Evolutionary conservation across 1,140 invertebrate genomes (phyloP).

Genomic region (Akabosia matsudoensis): DNA sequence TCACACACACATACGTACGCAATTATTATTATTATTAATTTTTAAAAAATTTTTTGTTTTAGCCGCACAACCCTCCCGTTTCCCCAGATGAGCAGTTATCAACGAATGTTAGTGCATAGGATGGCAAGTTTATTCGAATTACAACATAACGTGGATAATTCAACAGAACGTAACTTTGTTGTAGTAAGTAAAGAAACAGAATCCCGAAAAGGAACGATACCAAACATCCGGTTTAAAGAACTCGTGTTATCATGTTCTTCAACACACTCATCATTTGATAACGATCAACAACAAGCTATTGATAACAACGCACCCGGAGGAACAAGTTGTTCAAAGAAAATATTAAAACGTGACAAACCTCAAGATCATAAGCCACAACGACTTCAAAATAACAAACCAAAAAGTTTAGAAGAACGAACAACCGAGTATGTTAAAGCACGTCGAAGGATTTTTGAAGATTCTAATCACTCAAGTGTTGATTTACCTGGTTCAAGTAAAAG

Average conservation of each 20-base stretch:
- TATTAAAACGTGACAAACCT: constrained; percentile 5
- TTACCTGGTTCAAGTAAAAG: neutral
- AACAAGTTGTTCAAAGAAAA: constrained; percentile 31
- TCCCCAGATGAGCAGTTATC: constrained; percentile 87
- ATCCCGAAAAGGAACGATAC: constrained; percentile 55
- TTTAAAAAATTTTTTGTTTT: neutral
- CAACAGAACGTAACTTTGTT: constrained; percentile 69
- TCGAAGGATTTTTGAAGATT: constrained; percentile 70
- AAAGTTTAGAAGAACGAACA: constrained; percentile 86
- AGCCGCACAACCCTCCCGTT: constrained; percentile 60
- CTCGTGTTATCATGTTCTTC: too few relatives aligned
- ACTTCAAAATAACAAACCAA: constrained; percentile 55
- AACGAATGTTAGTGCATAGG: constrained; percentile 90
- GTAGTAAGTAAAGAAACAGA: constrained; percentile 63
- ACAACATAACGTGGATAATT: constrained; percentile 85
- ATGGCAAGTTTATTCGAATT: constrained; percentile 89
- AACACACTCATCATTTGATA: neutral
- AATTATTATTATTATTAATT: neutral
- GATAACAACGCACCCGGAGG: neutral
- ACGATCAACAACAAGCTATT: neutral
- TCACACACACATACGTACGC: neutral
- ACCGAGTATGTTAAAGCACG: constrained; percentile 79
- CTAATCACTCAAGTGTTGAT: neutral
- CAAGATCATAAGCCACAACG: neutral
- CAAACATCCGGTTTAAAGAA: constrained; percentile 57